A percentile compares a stretch with the other conserved stretches of the same genome.
Evolutionary conservation across 35 echinoderm and acorn worm species (phyloP).

Genomic region (Ophioderma brevispina): DNA sequence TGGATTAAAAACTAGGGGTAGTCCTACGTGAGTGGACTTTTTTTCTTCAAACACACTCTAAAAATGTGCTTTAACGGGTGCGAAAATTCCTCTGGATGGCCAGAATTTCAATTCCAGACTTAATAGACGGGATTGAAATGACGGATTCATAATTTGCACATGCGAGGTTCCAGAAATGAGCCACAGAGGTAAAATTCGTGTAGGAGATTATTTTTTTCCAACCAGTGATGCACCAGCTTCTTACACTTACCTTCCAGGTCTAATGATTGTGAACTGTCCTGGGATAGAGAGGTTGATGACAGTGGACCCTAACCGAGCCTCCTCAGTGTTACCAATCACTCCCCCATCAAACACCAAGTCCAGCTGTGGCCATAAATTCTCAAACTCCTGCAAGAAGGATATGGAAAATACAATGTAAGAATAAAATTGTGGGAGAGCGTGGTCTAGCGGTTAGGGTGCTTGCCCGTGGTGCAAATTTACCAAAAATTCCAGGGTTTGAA

Average conservation of each 20-base stretch:
- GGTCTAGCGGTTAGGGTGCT: too few relatives aligned
- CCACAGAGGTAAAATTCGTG: not conserved
- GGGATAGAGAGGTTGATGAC: constrained; percentile 75
- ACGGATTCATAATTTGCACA: not conserved
- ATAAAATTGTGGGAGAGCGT: too few relatives aligned
- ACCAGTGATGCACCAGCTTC: not conserved
- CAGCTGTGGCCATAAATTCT: constrained; percentile 80
- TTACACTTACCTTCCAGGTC: constrained; percentile 81
- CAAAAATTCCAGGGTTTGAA: too few relatives aligned
- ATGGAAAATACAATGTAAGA: too few relatives aligned
- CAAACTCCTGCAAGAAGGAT: constrained; percentile 64
- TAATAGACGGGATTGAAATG: not conserved
- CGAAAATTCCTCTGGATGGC: too few relatives aligned
- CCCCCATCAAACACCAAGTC: constrained; percentile 87
- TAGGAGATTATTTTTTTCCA: not conserved
- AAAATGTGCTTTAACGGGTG: too few relatives aligned
- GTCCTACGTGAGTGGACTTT: too few relatives aligned
- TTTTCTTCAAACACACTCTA: too few relatives aligned
- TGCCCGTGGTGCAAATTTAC: too few relatives aligned
- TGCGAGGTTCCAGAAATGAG: too few relatives aligned
- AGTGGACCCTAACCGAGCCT: constrained; percentile 73
- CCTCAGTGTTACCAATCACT: constrained; percentile 56
- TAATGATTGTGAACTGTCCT: constrained; percentile 75
- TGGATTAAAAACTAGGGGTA: too few relatives aligned
- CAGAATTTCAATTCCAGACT: too few relatives aligned